phyloP scores from a whole-genome alignment of 2,888 invertebrate species.

The Calliopum simillimum region DNA sequence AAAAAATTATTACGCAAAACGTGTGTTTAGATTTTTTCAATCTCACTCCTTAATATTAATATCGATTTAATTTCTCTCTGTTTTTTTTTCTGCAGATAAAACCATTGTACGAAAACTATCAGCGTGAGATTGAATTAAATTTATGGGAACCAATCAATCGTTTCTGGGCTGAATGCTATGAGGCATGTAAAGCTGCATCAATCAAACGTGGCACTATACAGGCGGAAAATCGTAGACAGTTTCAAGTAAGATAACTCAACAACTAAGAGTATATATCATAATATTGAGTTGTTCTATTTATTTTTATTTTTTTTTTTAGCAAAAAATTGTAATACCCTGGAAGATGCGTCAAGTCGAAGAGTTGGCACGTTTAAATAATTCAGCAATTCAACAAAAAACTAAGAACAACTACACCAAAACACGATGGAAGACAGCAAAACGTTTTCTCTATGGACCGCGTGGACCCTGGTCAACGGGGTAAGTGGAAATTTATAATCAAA shows the following conservation, averaged over 20 bases:
- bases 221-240: constrained; percentile 71
- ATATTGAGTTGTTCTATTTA: background rate
- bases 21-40: too few species aligned
- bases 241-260: constrained; percentile 64
- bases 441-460: constrained; percentile 70
- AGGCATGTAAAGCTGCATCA: constrained; percentile 71
- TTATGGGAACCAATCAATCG: constrained; percentile 70
- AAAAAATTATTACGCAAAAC: too few species aligned
- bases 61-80: too few species aligned
- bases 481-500: constrained; percentile 48
- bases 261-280: background rate
- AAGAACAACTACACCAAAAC: constrained; percentile 69
- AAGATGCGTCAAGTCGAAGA: constrained; percentile 69
- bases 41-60: too few species aligned
- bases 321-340: constrained; percentile 70
- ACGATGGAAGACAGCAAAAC: constrained; percentile 71
- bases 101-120: constrained; percentile 71
- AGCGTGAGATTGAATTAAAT: constrained; percentile 69
- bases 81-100: constrained; percentile 65
- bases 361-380: constrained; percentile 68
- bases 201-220: constrained; percentile 71
- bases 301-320: constrained; percentile 56
- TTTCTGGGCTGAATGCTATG: constrained; percentile 74
- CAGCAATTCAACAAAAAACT: constrained; percentile 68
- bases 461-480: constrained; percentile 69